Base-by-base conservation (phyloP, 2,888 invertebrate genomes). In the Cephus nigrinus region DNA sequence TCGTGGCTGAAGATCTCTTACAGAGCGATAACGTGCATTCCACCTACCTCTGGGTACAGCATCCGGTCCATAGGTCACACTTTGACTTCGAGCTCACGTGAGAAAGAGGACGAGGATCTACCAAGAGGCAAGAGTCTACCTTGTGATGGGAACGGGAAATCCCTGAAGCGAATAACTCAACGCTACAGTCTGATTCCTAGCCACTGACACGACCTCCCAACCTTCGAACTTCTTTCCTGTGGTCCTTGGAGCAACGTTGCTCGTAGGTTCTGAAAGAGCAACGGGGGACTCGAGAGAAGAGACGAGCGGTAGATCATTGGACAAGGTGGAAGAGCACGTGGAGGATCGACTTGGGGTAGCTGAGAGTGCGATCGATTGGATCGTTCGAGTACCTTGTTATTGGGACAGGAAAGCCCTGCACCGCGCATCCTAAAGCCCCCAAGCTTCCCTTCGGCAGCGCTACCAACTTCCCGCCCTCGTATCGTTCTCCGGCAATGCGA, bases 101-200 rank as follows among this genome's bases (percentile, higher is more conserved):
- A 55, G 9, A 23, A 9, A 23, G 55, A 55, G 23, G 23, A 55
- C 1, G 55, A 55, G 55, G 55, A 55, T 23, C 55, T 55, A 55
- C 55, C 2, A 55, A 55, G 55, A 55, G 23, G 55, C 55, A 9
- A 55, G 23, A 55, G 71, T 71, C 71, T 94, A 96, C 96, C 96
- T 96, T 93, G 95, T 95, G 77, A 92, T 91, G 81, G 96, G 96
- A 89, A 95, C 94, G 80, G 96, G 96, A 92, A 93, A 96, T 80
- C 95, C 95, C 93, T 96, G 96, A 87, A 95, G 94, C 85, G 95
- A 94, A 91, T 96, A 96, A 87, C 95, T 93, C 85, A 95, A 93
- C 80, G 95, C 92, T 84, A 92, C 90, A 83, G 91, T 90, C 83
- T 89, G 89, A 83, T 84, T 86, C 75, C 81, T 83, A 76, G 85